Conservation (phyloP, 2,888 invertebrate genomes). For the Biston stratarius region DNA sequence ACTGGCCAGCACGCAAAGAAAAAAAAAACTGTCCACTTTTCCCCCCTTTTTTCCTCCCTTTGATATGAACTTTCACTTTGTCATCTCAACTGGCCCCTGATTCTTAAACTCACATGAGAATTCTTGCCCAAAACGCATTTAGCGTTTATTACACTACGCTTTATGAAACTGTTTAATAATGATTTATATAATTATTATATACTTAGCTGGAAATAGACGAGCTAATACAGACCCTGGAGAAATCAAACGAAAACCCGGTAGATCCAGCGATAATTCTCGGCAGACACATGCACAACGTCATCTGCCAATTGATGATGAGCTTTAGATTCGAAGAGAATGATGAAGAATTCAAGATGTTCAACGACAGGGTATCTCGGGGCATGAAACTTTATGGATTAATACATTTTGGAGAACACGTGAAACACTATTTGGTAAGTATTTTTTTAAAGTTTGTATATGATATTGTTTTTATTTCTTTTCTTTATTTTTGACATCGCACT, state of each 20-base stretch:
- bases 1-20: too few species aligned
- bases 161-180: too few species aligned
- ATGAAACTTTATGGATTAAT: conserved; percentile 92
- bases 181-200: conserved; percentile 7
- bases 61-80: too few species aligned
- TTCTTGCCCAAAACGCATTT: too few species aligned
- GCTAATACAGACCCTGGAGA: conserved; percentile 76
- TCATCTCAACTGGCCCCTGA: too few species aligned
- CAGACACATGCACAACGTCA: conserved; percentile 93
- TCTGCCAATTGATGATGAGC: conserved; percentile 94
- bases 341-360: conserved; percentile 89
- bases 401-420: conserved; percentile 91
- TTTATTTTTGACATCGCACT: too few species aligned
- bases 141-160: too few species aligned
- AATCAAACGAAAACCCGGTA: conserved; percentile 70
- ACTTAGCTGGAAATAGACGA: conserved; percentile 89
- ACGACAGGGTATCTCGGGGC: conserved; percentile 92
- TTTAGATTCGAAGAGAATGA: conserved; percentile 91
- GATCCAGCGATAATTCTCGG: conserved; percentile 90
- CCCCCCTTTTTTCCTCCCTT: too few species aligned
- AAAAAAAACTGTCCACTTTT: too few species aligned
- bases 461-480: too few species aligned
- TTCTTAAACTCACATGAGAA: too few species aligned
- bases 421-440: conserved; percentile 85
- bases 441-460: not conserved